Evolutionary conservation across 2,797 vertebrate species (phyloP), one percentile per base, ranked within the genome.

Genomic region (Pempheris klunzingeri): DNA sequence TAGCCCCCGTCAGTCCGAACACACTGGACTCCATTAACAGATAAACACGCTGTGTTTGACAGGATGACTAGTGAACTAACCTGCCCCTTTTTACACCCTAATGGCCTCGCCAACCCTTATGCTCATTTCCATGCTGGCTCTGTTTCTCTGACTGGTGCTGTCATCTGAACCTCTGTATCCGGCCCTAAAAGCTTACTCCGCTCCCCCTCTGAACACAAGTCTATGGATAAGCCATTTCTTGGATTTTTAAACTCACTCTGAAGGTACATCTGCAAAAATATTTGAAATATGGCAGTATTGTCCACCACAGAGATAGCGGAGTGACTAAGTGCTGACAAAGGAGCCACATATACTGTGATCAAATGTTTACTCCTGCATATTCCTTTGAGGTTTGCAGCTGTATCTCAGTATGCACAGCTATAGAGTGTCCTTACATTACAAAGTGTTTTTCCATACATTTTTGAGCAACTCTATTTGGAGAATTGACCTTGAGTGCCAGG

Each of bases 1-100:
- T 24, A 38, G 52, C 41, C 2, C 36, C 53, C 4, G 18, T 73
- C 66, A 59, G 47, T 12, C 54, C 18, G 2, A 15, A 54, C 14
- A 70, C 49, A 62, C 57, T 52, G 8, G 49, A 64, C 52, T 77
- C 71, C 70, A 68, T 39, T 80, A 82, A 53, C 75, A 81, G 81
- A 84, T 67, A 44, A 64, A 61, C 36, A 68, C 44, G 46, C 34
- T 32, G 58, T 28, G 44, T 43, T 12, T 49, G 63, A 71, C 20
- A 44, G 28, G 24, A 36, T 28, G 80, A 67, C 5, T 34, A 28
- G 54, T 58, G 24, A 81, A 54, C 36, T 18, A 66, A 63, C 34
- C 43, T 1, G 59, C 36, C 26, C 65, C 34, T 67, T 22, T 49
- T 24, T 28, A n/a, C 30, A 20, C 17, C 39, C 9, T 28, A 30